These are phyloP conservation scores for Heterotis niloticus DNA, from an alignment of 2,113 vertebrate genomes.

Conservation along the genomic window DNA sequence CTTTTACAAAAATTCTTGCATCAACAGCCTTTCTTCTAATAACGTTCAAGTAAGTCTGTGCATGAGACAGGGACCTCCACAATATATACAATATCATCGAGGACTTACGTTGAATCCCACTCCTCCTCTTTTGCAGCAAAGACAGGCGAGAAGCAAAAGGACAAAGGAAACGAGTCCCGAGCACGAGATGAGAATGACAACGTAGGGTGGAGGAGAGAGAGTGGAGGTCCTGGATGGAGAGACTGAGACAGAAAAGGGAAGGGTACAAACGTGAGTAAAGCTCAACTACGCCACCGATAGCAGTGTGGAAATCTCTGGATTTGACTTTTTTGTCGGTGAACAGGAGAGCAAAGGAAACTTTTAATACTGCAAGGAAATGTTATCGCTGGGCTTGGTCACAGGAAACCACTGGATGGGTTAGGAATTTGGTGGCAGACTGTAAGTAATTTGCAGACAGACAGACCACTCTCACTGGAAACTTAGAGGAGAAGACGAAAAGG, in stretches of 20 bases:
- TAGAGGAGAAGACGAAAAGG: slow-evolving; percentile 51
- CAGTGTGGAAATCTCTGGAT: neutral
- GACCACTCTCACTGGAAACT: slow-evolving; percentile 59
- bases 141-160: slow-evolving; percentile 85
- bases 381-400: slow-evolving; percentile 41
- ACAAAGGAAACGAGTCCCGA: slow-evolving; percentile 85
- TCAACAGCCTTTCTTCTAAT: too few species aligned
- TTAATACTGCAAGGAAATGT: slow-evolving; percentile 13
- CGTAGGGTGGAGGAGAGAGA: slow-evolving; percentile 82
- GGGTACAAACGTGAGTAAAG: slow-evolving; percentile 43
- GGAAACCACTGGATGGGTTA: slow-evolving; percentile 43
- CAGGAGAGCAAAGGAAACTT: slow-evolving; percentile 16
- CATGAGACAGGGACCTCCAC: slow-evolving; percentile 14
- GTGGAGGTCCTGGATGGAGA: slow-evolving; percentile 68
- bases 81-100: slow-evolving; percentile 19
- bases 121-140: slow-evolving; percentile 85
- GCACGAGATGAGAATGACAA: slow-evolving; percentile 87
- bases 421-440: slow-evolving; percentile 6
- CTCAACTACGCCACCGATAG: neutral
- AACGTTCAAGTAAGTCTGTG: too few species aligned
- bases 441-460: slow-evolving; percentile 47
- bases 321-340: slow-evolving; percentile 2
- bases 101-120: slow-evolving; percentile 87
- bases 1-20: too few species aligned
- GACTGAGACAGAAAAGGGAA: slow-evolving; percentile 46